Evolutionary conservation across 2,113 vertebrate species (phyloP).

Genomic region (Gobiocypris rarus): DNA sequence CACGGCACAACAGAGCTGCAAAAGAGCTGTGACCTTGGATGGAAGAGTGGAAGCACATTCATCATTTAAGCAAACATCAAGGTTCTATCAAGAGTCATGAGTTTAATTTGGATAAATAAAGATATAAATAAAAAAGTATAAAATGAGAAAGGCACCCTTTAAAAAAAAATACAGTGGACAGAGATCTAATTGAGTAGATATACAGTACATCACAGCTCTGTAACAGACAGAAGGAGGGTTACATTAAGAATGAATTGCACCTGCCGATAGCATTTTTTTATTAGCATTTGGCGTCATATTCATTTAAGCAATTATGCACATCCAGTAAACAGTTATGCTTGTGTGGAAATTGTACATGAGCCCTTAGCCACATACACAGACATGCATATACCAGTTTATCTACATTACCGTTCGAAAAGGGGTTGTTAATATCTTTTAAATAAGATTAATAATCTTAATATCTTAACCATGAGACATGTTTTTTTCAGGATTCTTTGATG

Average conservation of each 20-base stretch:
- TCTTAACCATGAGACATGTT: no score
- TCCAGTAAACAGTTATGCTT: background rate
- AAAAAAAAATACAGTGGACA: background rate
- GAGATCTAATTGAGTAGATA: background rate
- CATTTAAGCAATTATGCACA: background rate
- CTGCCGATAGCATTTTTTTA: background rate
- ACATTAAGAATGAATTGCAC: background rate
- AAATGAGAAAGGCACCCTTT: background rate
- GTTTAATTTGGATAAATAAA: background rate
- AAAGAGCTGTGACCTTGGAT: slow-evolving; percentile 14
- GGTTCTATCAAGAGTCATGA: background rate
- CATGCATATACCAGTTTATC: background rate
- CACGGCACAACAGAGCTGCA: background rate
- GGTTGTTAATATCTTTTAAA: no score
- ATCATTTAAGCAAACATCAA: background rate
- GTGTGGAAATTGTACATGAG: no score
- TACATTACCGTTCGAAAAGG: background rate
- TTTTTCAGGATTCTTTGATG: no score
- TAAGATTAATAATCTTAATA: no score
- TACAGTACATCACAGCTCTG: no score
- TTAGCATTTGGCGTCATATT: background rate
- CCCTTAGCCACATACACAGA: no score
- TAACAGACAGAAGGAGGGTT: background rate
- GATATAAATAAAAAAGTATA: background rate
- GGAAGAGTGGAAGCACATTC: background rate